phyloP scores from a whole-genome alignment of 2,113 vertebrate genomes.

The Oplegnathus fasciatus region DNA sequence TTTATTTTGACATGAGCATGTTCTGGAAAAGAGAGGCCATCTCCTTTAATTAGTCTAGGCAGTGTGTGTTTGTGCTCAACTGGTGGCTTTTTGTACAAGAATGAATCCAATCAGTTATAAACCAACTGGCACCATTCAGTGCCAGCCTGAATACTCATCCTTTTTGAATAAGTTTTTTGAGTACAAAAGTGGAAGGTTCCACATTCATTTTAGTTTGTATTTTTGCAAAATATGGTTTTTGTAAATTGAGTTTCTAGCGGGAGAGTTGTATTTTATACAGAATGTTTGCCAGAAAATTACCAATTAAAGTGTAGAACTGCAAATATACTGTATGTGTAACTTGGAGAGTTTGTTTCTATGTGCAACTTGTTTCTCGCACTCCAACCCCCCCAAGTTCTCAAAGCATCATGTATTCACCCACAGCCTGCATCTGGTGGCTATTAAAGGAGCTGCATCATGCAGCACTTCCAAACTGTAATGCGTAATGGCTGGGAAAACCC shows the following conservation, averaged over 20 bases:
- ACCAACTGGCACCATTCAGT: conserved; percentile 7
- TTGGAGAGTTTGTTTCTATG: not conserved
- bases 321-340: not conserved
- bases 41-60: conserved; percentile 49
- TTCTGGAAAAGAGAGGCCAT: conserved; percentile 39
- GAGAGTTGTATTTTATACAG: not conserved
- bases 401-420: not conserved
- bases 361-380: not conserved
- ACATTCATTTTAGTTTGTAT: not conserved
- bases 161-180: not conserved
- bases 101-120: conserved; percentile 45
- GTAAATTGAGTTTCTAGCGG: not conserved
- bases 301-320: not conserved
- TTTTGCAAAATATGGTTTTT: not conserved
- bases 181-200: not conserved
- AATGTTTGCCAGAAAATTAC: not conserved
- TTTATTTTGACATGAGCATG: conserved; percentile 23
- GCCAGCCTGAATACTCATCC: conserved; percentile 10
- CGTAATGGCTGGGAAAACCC: not conserved
- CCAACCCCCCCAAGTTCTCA: not conserved
- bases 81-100: conserved; percentile 16
- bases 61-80: conserved; percentile 23
- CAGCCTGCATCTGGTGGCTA: not conserved
- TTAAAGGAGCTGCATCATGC: not conserved
- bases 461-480: not conserved